These are phyloP conservation scores for Spatula versicolor DNA, from an alignment of 2,797 vertebrate species.

Conservation along the genomic window DNA sequence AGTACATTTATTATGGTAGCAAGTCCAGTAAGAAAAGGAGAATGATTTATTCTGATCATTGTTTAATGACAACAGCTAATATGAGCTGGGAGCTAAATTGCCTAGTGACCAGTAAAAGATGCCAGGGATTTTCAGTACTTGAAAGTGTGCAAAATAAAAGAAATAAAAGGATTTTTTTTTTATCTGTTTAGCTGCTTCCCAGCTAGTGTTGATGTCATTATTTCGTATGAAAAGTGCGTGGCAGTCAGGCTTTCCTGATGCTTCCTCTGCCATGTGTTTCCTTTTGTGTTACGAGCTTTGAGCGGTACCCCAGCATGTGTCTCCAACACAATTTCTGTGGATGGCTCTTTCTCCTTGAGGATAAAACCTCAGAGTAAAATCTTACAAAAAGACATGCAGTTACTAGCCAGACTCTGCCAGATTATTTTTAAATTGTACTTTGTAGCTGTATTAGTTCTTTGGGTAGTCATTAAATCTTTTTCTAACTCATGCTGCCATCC, in stretches of 20 bases:
- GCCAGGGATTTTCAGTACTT: neutral
- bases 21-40: neutral
- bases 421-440: constrained; percentile 26
- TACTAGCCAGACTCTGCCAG: neutral
- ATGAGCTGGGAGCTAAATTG: neutral
- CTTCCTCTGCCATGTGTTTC: neutral
- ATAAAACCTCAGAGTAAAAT: neutral
- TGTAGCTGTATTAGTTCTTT: constrained; percentile 2
- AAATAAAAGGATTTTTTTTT: neutral
- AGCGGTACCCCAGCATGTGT: neutral
- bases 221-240: neutral
- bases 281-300: neutral
- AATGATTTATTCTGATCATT: neutral
- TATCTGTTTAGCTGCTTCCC: neutral
- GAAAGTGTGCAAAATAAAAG: neutral
- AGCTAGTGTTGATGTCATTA: neutral
- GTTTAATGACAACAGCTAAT: neutral
- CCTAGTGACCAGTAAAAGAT: neutral
- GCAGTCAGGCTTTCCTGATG: neutral
- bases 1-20: neutral
- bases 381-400: neutral
- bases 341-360: neutral
- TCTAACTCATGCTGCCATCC: neutral
- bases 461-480: neutral
- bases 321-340: neutral